Percentiles rank a stretch among this genome's conserved stretches.
phyloP scores from a whole-genome alignment of 1,140 invertebrate species.

The Brachionus sp. region DNA sequence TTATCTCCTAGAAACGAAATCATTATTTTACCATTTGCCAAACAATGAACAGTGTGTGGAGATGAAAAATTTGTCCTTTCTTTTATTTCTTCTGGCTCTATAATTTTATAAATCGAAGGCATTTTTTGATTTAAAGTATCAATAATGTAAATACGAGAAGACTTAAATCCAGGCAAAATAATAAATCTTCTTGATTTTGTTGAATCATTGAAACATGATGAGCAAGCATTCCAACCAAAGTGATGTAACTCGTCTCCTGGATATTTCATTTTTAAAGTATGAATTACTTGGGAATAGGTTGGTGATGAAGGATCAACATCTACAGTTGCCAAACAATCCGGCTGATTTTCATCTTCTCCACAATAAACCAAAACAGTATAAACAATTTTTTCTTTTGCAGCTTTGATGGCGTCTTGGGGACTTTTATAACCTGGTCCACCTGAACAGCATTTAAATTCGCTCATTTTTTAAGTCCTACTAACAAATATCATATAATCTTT shows the following conservation, averaged over 20 bases:
- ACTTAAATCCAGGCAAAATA: slow-evolving; percentile 76
- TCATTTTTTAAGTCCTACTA: no score
- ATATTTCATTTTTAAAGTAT: slow-evolving; percentile 73
- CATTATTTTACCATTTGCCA: slow-evolving; percentile 82
- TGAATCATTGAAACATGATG: slow-evolving; percentile 73
- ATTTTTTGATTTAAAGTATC: slow-evolving; percentile 70
- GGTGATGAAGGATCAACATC: slow-evolving; percentile 82
- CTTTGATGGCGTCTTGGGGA: slow-evolving; percentile 76
- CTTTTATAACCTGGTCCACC: background rate
- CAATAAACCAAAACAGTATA: slow-evolving; percentile 79
- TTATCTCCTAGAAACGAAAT: slow-evolving; percentile 84
- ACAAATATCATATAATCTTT: no score
- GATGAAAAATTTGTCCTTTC: slow-evolving; percentile 68
- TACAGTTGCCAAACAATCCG: slow-evolving; percentile 83
- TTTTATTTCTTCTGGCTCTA: slow-evolving; percentile 68
- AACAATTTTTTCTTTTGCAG: slow-evolving; percentile 75
- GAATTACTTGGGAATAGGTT: slow-evolving; percentile 83
- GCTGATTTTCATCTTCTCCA: slow-evolving; percentile 50
- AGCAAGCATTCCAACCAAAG: slow-evolving; percentile 91
- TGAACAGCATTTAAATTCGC: no score
- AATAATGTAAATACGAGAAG: slow-evolving; percentile 78
- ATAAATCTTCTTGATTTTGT: slow-evolving; percentile 70
- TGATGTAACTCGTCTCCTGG: slow-evolving; percentile 87
- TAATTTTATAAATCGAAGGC: slow-evolving; percentile 68
- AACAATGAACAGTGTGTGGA: slow-evolving; percentile 88